A percentile compares a stretch with the other conserved stretches of the same genome.
Evolutionary conservation across 2,888 invertebrate genomes (phyloP).

Genomic region (Cylindroiulus punctatus): DNA sequence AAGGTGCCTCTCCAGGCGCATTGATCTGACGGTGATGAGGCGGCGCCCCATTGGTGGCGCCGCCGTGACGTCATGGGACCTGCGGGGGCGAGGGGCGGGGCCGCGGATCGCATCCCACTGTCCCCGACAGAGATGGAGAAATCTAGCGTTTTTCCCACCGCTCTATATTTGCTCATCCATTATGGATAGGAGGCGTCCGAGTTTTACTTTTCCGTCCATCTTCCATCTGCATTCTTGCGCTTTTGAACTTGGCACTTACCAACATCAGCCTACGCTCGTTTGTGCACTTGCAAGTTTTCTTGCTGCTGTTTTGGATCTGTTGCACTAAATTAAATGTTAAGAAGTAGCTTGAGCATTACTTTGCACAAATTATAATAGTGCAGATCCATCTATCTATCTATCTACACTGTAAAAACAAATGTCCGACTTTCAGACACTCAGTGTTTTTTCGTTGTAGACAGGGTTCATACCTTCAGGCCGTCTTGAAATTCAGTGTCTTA

Average conservation of each 20-base stretch:
- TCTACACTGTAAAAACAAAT: no score
- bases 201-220: background rate
- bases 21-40: background rate
- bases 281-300: background rate
- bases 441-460: no score
- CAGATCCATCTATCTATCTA: no score
- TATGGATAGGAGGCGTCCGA: background rate
- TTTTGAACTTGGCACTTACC: background rate
- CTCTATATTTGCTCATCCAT: background rate
- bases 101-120: background rate
- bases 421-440: no score
- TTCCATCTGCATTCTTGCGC: background rate
- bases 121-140: background rate
- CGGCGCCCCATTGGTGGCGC: background rate
- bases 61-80: background rate
- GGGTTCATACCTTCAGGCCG: no score
- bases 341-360: background rate
- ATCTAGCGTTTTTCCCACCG: background rate
- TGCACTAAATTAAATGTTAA: background rate
- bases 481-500: no score
- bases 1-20: conserved; percentile 6
- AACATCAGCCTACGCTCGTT: background rate
- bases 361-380: background rate
- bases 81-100: background rate
- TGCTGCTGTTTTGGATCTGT: background rate